phyloP scores from a whole-genome alignment of 2,113 vertebrate genomes.

The Tachysurus fulvidraco region DNA sequence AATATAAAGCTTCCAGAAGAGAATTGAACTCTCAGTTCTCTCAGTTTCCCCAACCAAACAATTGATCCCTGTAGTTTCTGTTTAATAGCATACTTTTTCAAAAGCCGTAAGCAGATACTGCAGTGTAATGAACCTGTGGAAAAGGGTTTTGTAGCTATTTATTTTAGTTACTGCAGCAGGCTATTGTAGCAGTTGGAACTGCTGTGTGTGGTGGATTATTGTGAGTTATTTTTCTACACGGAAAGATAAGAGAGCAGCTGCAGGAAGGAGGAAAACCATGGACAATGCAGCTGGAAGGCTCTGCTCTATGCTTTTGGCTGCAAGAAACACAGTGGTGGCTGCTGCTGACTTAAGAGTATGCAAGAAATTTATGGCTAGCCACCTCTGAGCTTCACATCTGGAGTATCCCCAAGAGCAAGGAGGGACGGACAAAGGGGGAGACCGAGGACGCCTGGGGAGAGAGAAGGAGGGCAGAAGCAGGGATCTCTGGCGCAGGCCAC shows the following conservation, averaged over 20 bases:
- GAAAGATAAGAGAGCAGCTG: background rate
- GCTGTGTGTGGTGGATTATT: background rate
- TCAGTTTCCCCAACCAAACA: background rate
- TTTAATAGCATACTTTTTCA: background rate
- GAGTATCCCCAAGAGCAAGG: conserved; percentile 45
- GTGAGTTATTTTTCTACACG: background rate
- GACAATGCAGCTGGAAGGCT: conserved; percentile 24
- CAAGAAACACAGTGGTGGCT: conserved; percentile 38
- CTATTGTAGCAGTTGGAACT: background rate
- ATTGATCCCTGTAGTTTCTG: background rate
- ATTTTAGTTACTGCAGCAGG: background rate
- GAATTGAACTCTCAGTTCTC: background rate
- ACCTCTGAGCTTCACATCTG: conserved; percentile 53
- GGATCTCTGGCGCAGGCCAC: conserved; percentile 43
- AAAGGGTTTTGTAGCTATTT: background rate
- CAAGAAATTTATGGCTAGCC: conserved; percentile 49
- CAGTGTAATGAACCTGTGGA: background rate
- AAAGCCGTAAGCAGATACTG: conserved; percentile 14
- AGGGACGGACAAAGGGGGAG: conserved; percentile 14
- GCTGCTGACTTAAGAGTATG: conserved; percentile 44
- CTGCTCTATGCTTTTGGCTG: conserved; percentile 26
- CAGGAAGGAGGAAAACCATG: background rate
- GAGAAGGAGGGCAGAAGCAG: conserved; percentile 23
- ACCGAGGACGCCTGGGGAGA: conserved; percentile 18
- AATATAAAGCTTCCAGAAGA: background rate